Percentiles rank a stretch among this genome's conserved stretches.
These are phyloP conservation scores for Pogonophryne albipinna DNA, from an alignment of 2,797 vertebrate species.

Conservation along the genomic window DNA sequence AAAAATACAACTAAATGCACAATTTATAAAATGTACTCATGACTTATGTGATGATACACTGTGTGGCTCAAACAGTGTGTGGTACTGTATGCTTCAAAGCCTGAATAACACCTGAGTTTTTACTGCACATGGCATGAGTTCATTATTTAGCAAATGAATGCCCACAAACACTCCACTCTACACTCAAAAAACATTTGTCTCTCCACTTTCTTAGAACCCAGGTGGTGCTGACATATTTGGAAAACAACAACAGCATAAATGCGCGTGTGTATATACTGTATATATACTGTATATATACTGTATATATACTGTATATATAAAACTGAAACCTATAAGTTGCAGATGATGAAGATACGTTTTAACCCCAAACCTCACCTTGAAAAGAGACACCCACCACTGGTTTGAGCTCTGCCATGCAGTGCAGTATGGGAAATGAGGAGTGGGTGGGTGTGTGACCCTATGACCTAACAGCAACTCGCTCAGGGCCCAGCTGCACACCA, in stretches of 20 bases:
- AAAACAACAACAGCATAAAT: slow-evolving; percentile 1
- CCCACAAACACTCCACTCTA: not conserved
- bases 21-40: not conserved
- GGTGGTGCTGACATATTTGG: slow-evolving; percentile 17
- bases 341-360: slow-evolving; percentile 65
- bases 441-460: slow-evolving; percentile 81
- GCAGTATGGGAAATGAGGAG: slow-evolving; percentile 80
- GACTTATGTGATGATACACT: not conserved
- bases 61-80: not conserved
- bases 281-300: not conserved
- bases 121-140: not conserved
- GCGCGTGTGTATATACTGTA: not conserved
- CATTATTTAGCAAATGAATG: not conserved
- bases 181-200: not conserved
- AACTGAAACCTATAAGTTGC: slow-evolving; percentile 55
- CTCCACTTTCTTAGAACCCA: not conserved
- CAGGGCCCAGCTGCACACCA: slow-evolving; percentile 63
- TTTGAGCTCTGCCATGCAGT: slow-evolving; percentile 62
- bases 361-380: slow-evolving; percentile 75
- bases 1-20: not conserved
- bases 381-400: slow-evolving; percentile 72
- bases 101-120: not conserved
- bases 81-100: not conserved
- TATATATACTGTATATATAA: not conserved
- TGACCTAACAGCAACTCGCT: slow-evolving; percentile 73